A percentile compares a stretch with the other conserved stretches of the same genome.
Evolutionary conservation across 1,140 invertebrate genomes (phyloP).

Genomic region (Stegodyphus mimosarum): DNA sequence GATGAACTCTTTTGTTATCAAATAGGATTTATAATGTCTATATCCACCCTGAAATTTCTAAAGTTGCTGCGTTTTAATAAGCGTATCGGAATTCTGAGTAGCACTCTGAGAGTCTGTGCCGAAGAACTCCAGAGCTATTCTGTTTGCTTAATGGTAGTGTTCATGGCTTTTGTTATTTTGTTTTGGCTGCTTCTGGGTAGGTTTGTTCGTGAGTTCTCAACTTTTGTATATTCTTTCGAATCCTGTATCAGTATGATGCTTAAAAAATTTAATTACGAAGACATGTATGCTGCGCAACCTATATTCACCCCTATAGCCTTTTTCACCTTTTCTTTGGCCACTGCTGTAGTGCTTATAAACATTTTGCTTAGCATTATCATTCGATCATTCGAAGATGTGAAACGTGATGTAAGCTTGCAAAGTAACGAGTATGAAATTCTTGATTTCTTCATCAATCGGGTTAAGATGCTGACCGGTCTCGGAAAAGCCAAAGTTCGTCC

Average conservation of each 20-base stretch:
- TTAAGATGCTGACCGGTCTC: slow-evolving; percentile 62
- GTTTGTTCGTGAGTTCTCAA: slow-evolving; percentile 68
- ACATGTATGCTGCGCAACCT: slow-evolving; percentile 67
- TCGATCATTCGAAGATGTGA: slow-evolving; percentile 67
- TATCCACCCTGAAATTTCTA: slow-evolving; percentile 71
- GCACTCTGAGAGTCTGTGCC: slow-evolving; percentile 66
- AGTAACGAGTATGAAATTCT: slow-evolving; percentile 67
- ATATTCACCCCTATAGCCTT: slow-evolving; percentile 70
- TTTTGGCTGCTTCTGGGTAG: slow-evolving; percentile 71
- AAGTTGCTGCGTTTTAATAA: slow-evolving; percentile 71
- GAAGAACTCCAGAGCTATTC: slow-evolving; percentile 66
- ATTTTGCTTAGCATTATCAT: slow-evolving; percentile 73
- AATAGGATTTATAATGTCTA: slow-evolving; percentile 71
- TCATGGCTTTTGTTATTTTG: slow-evolving; percentile 67
- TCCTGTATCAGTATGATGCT: slow-evolving; percentile 72
- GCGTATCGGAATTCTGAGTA: slow-evolving; percentile 69
- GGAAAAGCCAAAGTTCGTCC: slow-evolving; percentile 33
- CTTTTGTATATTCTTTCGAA: slow-evolving; percentile 69
- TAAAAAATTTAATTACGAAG: slow-evolving; percentile 71
- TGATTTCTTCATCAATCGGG: slow-evolving; percentile 65
- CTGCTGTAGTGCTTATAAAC: slow-evolving; percentile 72
- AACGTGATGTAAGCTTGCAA: slow-evolving; percentile 64
- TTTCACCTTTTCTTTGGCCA: slow-evolving; percentile 70
- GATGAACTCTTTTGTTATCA: slow-evolving; percentile 70
- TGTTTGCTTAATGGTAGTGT: slow-evolving; percentile 66